These are phyloP conservation scores for Apodemia hepburni DNA, from an alignment of 2,888 invertebrate species.

Conservation along the genomic window DNA sequence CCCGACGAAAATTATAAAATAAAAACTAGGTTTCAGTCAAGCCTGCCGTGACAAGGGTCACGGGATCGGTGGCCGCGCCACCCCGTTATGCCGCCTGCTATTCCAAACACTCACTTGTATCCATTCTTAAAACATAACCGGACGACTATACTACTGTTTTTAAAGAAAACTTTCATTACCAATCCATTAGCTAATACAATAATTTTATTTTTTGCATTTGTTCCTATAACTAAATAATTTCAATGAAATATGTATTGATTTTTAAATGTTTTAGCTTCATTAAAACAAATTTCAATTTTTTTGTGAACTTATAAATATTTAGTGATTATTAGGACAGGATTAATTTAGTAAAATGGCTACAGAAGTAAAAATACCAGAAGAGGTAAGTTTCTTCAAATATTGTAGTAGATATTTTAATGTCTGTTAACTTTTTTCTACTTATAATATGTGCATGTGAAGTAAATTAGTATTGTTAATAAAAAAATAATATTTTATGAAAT, in stretches of 20 bases:
- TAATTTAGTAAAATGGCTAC: neutral
- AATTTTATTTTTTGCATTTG: neutral
- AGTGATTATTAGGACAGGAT: neutral
- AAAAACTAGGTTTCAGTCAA: constrained; percentile 19
- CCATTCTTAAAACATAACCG: constrained; percentile 75
- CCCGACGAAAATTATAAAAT: neutral
- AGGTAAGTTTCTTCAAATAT: neutral
- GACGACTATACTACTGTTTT: constrained; percentile 62
- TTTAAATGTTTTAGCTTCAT: neutral
- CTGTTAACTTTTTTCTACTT: no score
- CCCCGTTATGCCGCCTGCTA: constrained; percentile 47
- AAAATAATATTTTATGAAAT: no score
- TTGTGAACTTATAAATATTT: neutral
- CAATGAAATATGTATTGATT: neutral
- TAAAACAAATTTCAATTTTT: neutral
- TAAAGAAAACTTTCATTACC: constrained; percentile 34
- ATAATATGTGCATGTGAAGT: no score
- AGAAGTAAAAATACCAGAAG: neutral
- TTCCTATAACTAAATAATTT: neutral
- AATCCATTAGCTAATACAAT: constrained; percentile 17
- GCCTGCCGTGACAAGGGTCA: constrained; percentile 40
- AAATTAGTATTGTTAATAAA: no score
- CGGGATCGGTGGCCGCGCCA: constrained; percentile 64
- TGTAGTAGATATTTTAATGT: neutral
- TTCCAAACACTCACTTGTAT: constrained; percentile 63